phyloP scores from a whole-genome alignment of 1,140 invertebrate genomes.

The Atta cephalotes region DNA sequence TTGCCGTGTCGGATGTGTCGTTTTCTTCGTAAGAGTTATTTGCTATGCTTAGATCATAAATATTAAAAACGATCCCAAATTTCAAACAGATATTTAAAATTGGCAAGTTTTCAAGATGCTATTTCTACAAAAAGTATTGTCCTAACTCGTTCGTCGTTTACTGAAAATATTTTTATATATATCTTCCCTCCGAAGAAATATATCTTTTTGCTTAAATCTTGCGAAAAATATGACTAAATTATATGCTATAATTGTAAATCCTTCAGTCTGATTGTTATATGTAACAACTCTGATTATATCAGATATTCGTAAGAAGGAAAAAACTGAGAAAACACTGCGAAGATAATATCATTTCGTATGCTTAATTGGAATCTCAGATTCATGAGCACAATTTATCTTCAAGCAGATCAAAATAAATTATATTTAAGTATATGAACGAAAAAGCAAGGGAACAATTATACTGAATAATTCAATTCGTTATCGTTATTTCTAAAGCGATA shows the following conservation, averaged over 20 bases:
- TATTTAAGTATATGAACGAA: not conserved
- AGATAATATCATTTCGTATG: conserved; percentile 9
- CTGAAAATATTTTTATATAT: too few relatives aligned
- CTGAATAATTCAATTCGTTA: conserved; percentile 19
- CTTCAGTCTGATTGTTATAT: not conserved
- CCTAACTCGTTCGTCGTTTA: too few relatives aligned
- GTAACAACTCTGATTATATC: conserved; percentile 23
- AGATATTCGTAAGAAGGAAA: conserved; percentile 6
- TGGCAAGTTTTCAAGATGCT: not conserved
- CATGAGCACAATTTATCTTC: not conserved
- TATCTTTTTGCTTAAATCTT: not conserved
- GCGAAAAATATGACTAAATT: not conserved
- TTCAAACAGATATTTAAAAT: not conserved
- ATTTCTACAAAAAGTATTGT: too few relatives aligned
- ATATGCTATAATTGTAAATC: not conserved
- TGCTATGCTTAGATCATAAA: not conserved
- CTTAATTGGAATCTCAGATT: conserved; percentile 28
- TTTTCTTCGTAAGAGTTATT: not conserved
- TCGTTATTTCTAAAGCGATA: not conserved
- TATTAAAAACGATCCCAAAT: not conserved
- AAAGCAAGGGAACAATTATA: not conserved
- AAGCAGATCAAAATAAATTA: conserved; percentile 6
- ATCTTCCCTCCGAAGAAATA: too few relatives aligned
- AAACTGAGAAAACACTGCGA: conserved; percentile 39
- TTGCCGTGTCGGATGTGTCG: not conserved